A percentile compares a stretch with the other conserved stretches of the same genome.
phyloP scores from a whole-genome alignment of 2,888 invertebrate species.

The Drosophila conformis region DNA sequence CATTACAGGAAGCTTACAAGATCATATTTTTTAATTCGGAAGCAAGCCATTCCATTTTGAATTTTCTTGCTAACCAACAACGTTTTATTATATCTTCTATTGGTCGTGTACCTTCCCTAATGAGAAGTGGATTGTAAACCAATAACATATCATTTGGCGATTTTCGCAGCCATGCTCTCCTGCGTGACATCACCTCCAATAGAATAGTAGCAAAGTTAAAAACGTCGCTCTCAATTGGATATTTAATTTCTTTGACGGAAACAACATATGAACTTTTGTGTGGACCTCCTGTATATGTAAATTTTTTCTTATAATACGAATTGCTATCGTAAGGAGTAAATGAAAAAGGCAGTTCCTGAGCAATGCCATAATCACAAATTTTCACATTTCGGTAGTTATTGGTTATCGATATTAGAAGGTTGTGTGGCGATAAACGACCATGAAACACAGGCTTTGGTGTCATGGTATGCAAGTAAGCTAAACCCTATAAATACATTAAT shows the following conservation, averaged over 20 bases:
- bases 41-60: neutral
- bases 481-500: conserved; percentile 16
- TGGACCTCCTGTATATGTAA: too few species aligned
- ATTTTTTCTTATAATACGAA: neutral
- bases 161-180: neutral
- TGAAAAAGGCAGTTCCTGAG: neutral
- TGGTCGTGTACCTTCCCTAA: neutral
- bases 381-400: conserved; percentile 5
- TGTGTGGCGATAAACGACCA: neutral
- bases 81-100: neutral
- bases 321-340: neutral
- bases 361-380: conserved; percentile 28
- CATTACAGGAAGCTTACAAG: neutral
- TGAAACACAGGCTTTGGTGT: neutral
- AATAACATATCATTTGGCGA: fast-evolving
- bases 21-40: conserved; percentile 1
- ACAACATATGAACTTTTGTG: fast-evolving
- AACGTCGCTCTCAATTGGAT: neutral
- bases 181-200: conserved; percentile 3
- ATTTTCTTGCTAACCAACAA: fast-evolving
- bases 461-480: conserved; percentile 1
- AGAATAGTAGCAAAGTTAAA: conserved; percentile 5
- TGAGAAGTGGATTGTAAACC: neutral
- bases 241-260: neutral
- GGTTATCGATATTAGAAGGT: neutral